Percentiles rank a stretch among this genome's conserved stretches.
phyloP scores from a whole-genome alignment of 2,888 invertebrate genomes.

The Horisme vitalbata region DNA sequence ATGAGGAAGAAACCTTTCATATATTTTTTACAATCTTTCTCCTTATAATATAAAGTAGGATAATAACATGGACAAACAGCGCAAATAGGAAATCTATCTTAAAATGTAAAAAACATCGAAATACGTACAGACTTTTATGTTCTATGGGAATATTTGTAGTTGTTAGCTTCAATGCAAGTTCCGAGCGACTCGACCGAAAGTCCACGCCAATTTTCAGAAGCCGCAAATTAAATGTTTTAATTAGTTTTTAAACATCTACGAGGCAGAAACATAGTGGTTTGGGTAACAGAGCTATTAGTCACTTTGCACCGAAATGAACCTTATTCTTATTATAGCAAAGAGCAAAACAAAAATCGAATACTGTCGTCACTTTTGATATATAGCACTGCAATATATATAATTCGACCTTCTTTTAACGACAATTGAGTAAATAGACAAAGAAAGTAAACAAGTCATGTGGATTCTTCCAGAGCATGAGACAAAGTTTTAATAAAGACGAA shows the following conservation, averaged over 20 bases:
- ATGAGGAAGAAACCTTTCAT: too few species aligned
- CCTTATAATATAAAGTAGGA: too few species aligned
- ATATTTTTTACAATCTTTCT: too few species aligned
- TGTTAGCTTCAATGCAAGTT: slow-evolving; percentile 1
- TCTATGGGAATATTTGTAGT: too few species aligned
- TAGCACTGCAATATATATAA: slow-evolving; percentile 21
- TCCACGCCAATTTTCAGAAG: slow-evolving; percentile 22
- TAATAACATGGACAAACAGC: too few species aligned
- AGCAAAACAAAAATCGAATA: background rate
- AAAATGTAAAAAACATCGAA: too few species aligned
- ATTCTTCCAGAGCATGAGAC: background rate
- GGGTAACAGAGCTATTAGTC: slow-evolving; percentile 21
- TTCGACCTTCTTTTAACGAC: slow-evolving; percentile 27
- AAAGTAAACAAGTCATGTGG: slow-evolving; percentile 19
- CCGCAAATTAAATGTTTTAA: slow-evolving; percentile 37
- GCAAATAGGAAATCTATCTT: too few species aligned
- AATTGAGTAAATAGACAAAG: slow-evolving; percentile 27
- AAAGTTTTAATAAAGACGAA: too few species aligned
- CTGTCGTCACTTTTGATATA: slow-evolving; percentile 15
- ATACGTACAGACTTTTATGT: too few species aligned
- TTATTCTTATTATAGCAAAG: background rate
- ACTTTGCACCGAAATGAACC: slow-evolving; percentile 6
- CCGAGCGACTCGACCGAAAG: slow-evolving; percentile 22
- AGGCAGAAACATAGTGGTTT: slow-evolving; percentile 16
- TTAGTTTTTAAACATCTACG: slow-evolving; percentile 33